A percentile compares a stretch with the other conserved stretches of the same genome.
These are phyloP conservation scores for Drosophila melanocephala DNA, from an alignment of 2,888 invertebrate species.

Conservation along the genomic window DNA sequence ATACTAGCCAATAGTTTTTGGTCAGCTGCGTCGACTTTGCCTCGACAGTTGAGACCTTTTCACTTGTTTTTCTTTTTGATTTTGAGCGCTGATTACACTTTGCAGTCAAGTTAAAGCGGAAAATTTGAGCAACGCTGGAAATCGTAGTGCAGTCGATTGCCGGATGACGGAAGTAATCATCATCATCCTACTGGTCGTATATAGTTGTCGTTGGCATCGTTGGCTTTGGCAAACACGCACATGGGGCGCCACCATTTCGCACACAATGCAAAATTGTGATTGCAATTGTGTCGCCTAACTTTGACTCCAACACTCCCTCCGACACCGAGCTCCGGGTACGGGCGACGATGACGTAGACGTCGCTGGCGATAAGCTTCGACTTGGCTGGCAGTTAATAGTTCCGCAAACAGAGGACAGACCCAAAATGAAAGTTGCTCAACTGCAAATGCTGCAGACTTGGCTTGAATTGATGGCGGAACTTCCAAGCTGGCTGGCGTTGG, in stretches of 20 bases:
- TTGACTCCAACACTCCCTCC: slow-evolving; percentile 12
- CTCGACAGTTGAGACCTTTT: slow-evolving; percentile 22
- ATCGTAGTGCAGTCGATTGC: slow-evolving; percentile 25
- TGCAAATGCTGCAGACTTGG: slow-evolving; percentile 39
- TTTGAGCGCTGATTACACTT: slow-evolving; percentile 16
- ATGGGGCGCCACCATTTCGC: slow-evolving; percentile 30
- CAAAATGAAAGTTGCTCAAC: slow-evolving; percentile 70
- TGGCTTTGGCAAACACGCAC: slow-evolving; percentile 43
- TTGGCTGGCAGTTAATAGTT: slow-evolving; percentile 64
- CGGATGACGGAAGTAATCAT: slow-evolving; percentile 65
- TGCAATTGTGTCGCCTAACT: slow-evolving; percentile 36
- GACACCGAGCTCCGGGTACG: slow-evolving; percentile 6
- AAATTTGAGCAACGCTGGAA: slow-evolving; percentile 30
- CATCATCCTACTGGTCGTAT: slow-evolving; percentile 16
- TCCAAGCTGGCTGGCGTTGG: slow-evolving; percentile 26
- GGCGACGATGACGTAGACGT: slow-evolving; percentile 42
- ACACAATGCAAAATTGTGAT: slow-evolving; percentile 30
- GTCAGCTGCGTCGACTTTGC: slow-evolving; percentile 6
- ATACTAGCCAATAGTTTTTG: slow-evolving; percentile 3
- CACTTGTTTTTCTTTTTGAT: slow-evolving; percentile 4
- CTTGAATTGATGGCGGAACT: slow-evolving; percentile 61
- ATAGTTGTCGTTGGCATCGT: slow-evolving; percentile 36
- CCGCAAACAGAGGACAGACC: slow-evolving; percentile 49
- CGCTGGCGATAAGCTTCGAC: slow-evolving; percentile 47
- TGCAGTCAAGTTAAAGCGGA: slow-evolving; percentile 7